A percentile compares a stretch with the other conserved stretches of the same genome.
Conservation (phyloP, 1,140 invertebrate species). For the Hylyphantes graminicola region DNA sequence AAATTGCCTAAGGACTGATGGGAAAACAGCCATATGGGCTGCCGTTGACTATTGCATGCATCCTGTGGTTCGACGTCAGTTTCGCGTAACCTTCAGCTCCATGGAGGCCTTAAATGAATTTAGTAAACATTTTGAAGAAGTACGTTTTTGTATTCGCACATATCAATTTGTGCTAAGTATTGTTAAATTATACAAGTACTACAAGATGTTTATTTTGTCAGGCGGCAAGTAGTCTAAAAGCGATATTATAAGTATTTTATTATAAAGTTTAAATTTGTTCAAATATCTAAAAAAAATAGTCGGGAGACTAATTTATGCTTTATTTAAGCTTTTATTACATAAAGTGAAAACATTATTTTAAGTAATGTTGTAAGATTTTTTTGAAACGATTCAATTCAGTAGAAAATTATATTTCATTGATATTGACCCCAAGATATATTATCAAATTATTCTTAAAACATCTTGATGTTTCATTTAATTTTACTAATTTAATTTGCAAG, state of each 20-base stretch:
- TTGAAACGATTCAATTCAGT: too few relatives aligned
- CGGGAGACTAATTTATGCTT: too few relatives aligned
- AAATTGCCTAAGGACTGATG: conserved; percentile 67
- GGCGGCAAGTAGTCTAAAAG: background rate
- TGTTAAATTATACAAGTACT: background rate
- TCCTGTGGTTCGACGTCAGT: conserved; percentile 66
- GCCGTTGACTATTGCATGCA: conserved; percentile 69
- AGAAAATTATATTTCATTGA: too few relatives aligned
- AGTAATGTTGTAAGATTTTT: too few relatives aligned
- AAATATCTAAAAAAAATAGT: background rate
- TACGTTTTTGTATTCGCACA: conserved; percentile 62
- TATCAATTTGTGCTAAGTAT: background rate
- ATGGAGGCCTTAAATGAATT: conserved; percentile 68
- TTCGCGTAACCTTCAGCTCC: conserved; percentile 70
- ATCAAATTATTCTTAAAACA: too few relatives aligned
- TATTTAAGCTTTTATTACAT: too few relatives aligned
- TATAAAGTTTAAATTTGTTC: background rate
- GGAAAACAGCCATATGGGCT: conserved; percentile 70
- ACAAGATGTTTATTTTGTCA: background rate
- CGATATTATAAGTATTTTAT: background rate
- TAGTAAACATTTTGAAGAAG: conserved; percentile 68
- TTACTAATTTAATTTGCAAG: too few relatives aligned
- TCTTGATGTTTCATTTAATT: too few relatives aligned
- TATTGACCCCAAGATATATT: too few relatives aligned
- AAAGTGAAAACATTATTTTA: too few relatives aligned